Evolutionary conservation across 2,113 vertebrate genomes (phyloP), one percentile per base, ranked within the genome.

Genomic region (Rattus rattus): DNA sequence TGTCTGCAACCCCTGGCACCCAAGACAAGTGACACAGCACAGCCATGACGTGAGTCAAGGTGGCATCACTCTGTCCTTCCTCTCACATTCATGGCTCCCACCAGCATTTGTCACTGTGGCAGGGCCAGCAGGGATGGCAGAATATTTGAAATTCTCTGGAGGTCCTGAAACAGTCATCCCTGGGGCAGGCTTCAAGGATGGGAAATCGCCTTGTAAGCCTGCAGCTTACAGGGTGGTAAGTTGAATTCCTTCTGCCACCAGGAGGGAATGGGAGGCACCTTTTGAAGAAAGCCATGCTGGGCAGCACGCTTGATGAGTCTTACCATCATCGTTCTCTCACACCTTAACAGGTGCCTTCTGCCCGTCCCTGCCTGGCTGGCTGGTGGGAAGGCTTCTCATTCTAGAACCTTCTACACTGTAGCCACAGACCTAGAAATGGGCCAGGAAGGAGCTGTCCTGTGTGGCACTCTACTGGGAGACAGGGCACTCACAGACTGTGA

Each of bases 41-140:
- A 56, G 1, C 22, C 4, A 43, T 12, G 19, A 5, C 2, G 4
- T 17, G 0, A 13, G 7, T 16, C 26, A 61, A 36, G 88, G 49
- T 39, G 56, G 19, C 6, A 9, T 1, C 0, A 0, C 33, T 7
- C 0, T 0, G 1, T 7, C 24, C 33, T 43, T 7, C 7, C 19
- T 14, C 24, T 54, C 22, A 9, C 1, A 5, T 2, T 7, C 11
- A 24, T 2, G 19, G 3, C 36, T 43, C 39, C 39, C 1, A 7
- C 47, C 10, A 14, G 33, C 10, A 2, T 77, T 17, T 39, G 43
- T 73, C 22, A 8, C 26, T 8, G 16, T 1, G 28, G 19, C 7
- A 0, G 24, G 67, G 24, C 52, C 7, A 24, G 28, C 9, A 6
- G 30, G 56, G n/a, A 7, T 6, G 39, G 11, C 3, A 16, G 54